phyloP scores from a whole-genome alignment of 2,797 vertebrate genomes.

The Pithecia hirsuta region DNA sequence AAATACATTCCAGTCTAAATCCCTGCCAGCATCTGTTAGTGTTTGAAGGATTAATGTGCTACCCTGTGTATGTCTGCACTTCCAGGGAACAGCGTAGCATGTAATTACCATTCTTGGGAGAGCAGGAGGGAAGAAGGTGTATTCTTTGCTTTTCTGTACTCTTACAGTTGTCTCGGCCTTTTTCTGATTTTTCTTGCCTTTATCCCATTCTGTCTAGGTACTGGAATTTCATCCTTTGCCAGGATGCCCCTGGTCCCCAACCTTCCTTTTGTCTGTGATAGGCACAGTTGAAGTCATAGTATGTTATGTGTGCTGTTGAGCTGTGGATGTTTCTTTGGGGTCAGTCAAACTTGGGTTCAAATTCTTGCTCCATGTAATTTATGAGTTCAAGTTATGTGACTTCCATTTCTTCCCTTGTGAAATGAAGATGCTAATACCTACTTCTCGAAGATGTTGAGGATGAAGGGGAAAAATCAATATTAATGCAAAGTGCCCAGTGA shows the following conservation, averaged over 20 bases:
- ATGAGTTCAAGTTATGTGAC: background rate
- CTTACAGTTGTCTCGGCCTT: conserved; percentile 74
- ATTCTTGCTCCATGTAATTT: background rate
- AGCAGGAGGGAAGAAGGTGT: conserved; percentile 65
- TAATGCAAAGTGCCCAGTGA: rapidly evolving
- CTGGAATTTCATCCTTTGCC: conserved; percentile 10
- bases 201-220: conserved; percentile 50
- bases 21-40: conserved; percentile 90
- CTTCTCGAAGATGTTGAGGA: background rate
- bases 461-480: background rate
- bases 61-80: conserved; percentile 83
- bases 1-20: conserved; percentile 93
- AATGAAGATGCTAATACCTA: background rate
- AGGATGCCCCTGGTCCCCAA: background rate
- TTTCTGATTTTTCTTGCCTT: conserved; percentile 70
- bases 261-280: background rate
- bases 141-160: conserved; percentile 59
- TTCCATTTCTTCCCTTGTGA: background rate
- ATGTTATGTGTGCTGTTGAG: rapidly evolving
- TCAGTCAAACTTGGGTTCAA: background rate
- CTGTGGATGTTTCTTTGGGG: background rate
- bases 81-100: conserved; percentile 80
- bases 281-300: background rate
- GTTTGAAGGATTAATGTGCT: conserved; percentile 89
- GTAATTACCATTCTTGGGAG: conserved; percentile 81